A percentile compares a stretch with the other conserved stretches of the same genome.
phyloP scores from a whole-genome alignment of 2,888 invertebrate genomes.

The Rhyacophila evoluta region DNA sequence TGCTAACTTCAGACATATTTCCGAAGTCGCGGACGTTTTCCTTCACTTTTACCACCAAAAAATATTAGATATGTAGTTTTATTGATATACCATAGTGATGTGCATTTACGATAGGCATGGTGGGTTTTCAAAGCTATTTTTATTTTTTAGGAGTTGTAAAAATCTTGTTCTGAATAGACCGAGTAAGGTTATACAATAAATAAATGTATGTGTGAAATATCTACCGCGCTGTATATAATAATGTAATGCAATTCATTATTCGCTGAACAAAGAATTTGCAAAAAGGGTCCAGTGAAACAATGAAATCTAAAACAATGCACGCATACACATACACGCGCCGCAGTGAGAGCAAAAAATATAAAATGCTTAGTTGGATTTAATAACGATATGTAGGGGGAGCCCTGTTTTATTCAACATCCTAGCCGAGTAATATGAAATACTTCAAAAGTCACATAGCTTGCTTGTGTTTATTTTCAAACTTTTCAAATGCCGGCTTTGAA shows the following conservation, averaged over 20 bases:
- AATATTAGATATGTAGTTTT: too few species aligned
- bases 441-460: slow-evolving; percentile 8
- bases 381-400: neutral
- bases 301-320: slow-evolving; percentile 6
- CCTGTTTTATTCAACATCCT: neutral
- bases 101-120: too few species aligned
- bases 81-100: too few species aligned
- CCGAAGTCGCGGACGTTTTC: too few species aligned
- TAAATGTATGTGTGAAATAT: neutral
- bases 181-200: too few species aligned
- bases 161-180: too few species aligned
- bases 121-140: too few species aligned
- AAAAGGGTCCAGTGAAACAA: neutral
- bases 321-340: neutral
- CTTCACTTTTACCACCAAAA: too few species aligned
- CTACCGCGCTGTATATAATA: slow-evolving; percentile 17
- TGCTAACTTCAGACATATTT: too few species aligned
- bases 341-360: neutral
- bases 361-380: neutral
- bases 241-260: slow-evolving; percentile 18
- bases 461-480: neutral
- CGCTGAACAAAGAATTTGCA: slow-evolving; percentile 7
- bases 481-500: neutral
- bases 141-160: too few species aligned
- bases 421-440: neutral